Evolutionary conservation across 2,113 vertebrate species (phyloP).

Genomic region (Empidonax traillii): DNA sequence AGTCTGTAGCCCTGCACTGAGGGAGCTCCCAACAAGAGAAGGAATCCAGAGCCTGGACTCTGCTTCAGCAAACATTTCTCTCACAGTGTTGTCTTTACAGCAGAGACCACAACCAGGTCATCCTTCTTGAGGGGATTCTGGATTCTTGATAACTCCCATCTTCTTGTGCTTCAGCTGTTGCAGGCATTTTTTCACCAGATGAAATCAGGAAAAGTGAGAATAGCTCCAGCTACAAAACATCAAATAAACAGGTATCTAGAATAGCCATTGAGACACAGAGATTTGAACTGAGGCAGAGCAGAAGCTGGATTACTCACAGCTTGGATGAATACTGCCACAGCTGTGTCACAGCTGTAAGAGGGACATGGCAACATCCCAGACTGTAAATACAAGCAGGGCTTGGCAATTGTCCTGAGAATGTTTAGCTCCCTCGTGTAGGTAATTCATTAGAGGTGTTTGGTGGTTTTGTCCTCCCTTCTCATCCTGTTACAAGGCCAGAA

Average conservation of each 20-base stretch:
- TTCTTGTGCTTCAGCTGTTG: not conserved
- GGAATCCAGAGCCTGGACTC: not conserved
- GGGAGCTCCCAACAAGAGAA: not conserved
- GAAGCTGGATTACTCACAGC: not conserved
- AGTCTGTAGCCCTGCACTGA: not conserved
- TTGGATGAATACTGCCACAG: not conserved
- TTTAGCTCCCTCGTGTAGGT: not conserved
- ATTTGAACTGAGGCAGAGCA: not conserved
- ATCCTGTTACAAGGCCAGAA: not conserved
- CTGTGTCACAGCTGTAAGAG: not conserved
- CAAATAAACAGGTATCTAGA: not conserved
- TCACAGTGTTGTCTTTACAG: not conserved
- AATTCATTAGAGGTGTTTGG: not conserved
- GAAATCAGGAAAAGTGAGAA: not conserved
- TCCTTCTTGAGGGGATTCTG: not conserved
- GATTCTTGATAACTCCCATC: not conserved
- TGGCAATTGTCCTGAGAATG: not conserved
- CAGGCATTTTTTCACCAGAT: not conserved
- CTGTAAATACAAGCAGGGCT: not conserved
- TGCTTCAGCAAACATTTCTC: not conserved
- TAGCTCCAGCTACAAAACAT: not conserved
- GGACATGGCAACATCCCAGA: not conserved
- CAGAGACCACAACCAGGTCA: not conserved
- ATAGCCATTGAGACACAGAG: not conserved
- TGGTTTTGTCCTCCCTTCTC: not conserved